Evolutionary conservation across 2,797 vertebrate species (phyloP).

Genomic region (Spheniscus humboldti): DNA sequence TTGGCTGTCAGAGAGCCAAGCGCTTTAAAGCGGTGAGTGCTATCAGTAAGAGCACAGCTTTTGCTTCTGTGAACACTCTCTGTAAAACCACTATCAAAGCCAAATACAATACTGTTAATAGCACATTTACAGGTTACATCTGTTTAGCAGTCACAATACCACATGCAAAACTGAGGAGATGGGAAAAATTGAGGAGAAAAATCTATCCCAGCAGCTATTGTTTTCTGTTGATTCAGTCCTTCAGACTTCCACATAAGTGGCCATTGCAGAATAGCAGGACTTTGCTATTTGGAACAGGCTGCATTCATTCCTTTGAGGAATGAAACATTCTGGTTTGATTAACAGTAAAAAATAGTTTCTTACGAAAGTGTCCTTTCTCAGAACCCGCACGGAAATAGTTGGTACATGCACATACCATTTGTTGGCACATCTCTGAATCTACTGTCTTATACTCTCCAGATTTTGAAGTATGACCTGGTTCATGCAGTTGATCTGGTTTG

Average conservation of each 20-base stretch:
- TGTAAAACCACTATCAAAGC: neutral
- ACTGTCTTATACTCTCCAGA: neutral
- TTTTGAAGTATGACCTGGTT: neutral
- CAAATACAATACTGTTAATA: neutral
- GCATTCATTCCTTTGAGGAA: neutral
- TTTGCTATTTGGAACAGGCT: neutral
- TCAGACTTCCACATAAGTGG: neutral
- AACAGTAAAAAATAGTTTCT: neutral
- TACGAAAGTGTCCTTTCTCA: neutral
- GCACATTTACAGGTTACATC: neutral
- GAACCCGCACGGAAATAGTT: neutral
- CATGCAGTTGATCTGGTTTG: neutral
- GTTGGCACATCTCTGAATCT: neutral
- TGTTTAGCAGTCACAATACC: neutral
- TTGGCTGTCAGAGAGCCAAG: neutral
- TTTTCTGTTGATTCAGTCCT: neutral
- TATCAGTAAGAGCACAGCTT: neutral
- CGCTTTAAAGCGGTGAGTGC: rapidly evolving
- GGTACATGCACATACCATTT: neutral
- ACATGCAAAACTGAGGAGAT: neutral
- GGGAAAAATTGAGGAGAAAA: neutral
- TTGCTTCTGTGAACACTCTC: neutral
- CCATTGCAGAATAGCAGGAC: neutral
- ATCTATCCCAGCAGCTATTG: neutral
- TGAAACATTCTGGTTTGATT: constrained; percentile 40